Evolutionary conservation across 2,888 invertebrate genomes (phyloP).

Genomic region (Drosophila birchii): DNA sequence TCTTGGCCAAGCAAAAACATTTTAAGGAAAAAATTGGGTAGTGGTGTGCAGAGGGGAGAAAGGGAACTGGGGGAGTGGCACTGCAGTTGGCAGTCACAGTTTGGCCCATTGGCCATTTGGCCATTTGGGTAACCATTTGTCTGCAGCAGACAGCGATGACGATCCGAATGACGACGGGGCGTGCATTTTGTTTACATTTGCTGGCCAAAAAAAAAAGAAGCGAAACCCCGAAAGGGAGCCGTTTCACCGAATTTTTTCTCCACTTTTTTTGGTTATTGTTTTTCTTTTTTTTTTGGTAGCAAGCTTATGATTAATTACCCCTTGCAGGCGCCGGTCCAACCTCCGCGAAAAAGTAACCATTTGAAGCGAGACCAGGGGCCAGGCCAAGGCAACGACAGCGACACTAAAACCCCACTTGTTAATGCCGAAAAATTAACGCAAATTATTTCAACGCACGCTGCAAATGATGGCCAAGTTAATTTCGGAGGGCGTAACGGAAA

Average conservation of each 20-base stretch:
- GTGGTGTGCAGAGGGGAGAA: not conserved
- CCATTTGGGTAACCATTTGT: conserved; percentile 75
- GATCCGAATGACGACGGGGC: conserved; percentile 61
- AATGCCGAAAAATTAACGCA: conserved; percentile 56
- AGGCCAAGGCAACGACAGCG: not conserved
- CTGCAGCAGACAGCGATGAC: conserved; percentile 64
- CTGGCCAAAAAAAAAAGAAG: conserved; percentile 50
- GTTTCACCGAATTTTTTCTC: conserved; percentile 36
- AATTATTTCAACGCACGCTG: conserved; percentile 67
- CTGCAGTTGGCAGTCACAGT: conserved; percentile 66
- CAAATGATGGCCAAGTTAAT: conserved; percentile 47
- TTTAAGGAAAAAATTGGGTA: conserved; percentile 4
- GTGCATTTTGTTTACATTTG: conserved; percentile 76
- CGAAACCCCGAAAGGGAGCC: conserved; percentile 25
- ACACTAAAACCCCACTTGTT: conserved; percentile 36
- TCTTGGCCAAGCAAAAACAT: conserved; percentile 62
- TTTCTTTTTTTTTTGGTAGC: conserved; percentile 53
- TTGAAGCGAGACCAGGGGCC: conserved; percentile 31
- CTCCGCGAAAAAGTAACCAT: conserved; percentile 35
- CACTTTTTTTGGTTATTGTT: not conserved
- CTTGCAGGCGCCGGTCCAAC: conserved; percentile 58
- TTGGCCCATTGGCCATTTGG: conserved; percentile 73
- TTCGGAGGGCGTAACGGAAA: conserved; percentile 29
- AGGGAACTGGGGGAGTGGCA: conserved; percentile 2
- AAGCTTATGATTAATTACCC: conserved; percentile 75